Evolutionary conservation across 2,888 invertebrate genomes (phyloP), one percentile per base, ranked within the genome.

Genomic region (Malacosoma neustria): DNA sequence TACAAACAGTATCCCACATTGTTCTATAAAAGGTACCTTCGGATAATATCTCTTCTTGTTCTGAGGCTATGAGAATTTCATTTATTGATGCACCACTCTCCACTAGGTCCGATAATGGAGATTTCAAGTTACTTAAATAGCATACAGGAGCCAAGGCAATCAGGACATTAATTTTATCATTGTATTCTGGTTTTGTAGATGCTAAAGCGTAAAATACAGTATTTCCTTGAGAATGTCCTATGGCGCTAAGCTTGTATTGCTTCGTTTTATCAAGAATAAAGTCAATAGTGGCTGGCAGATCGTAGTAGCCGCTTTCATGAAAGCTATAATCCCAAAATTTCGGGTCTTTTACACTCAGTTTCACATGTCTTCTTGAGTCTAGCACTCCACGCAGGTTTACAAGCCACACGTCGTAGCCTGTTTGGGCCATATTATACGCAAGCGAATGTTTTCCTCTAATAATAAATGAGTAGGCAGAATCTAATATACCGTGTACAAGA

Each of bases 141-240:
- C 85, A 85, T 1, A 90, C 73, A 0, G 90, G 90, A 1, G 88
- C 88, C 29, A 89, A 54, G 11, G 84, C 79, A 32, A 86, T 71
- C 49, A 84, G 67, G 0, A 81, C 62, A 12, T 65, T 67, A 5
- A 90, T 69, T 58, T 88, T 89, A 0, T 67, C 49, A 49, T 89
- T 89, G 49, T 89, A 89, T 35, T 87, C 84, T 0, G 88, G 87
- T 34, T 58, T 58, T 30, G 66, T 63, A 0, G 87, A 72, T 1
- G 75, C 66, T 68, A 88, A 74, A 0, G 88, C 85, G 43, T 73
- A 88, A 47, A 87, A 88, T 7, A 63, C 50, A 0, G 88, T 87
- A 0, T 87, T 87, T 3, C 92, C 93, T 52, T 81, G 80, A 0
- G 91, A 92, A 59, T 92, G 91, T 0, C 91, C 93, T 2, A 90